Conservation (phyloP, 2,888 invertebrate species). For the Apamea sordens region DNA sequence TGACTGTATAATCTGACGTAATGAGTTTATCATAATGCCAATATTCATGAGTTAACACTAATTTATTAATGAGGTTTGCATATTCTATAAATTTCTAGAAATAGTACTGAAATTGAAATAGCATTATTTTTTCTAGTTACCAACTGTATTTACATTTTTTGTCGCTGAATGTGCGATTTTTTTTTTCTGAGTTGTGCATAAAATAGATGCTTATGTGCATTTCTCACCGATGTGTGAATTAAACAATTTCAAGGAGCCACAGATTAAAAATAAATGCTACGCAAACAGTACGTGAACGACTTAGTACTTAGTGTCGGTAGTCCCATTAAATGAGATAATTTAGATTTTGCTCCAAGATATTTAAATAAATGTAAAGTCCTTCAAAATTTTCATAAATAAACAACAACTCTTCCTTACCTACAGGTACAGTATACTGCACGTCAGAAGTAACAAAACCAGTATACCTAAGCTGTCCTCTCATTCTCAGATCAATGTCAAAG, state of each 20-base stretch:
- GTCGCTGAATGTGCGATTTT: not conserved
- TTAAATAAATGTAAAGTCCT: not conserved
- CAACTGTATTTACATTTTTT: not conserved
- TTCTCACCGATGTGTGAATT: not conserved
- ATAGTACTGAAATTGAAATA: not conserved
- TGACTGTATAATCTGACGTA: constrained; percentile 5
- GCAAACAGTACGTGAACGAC: not conserved
- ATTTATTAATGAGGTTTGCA: not conserved
- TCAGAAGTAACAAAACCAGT: not conserved
- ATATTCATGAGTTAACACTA: constrained; percentile 9
- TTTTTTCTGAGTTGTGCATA: not conserved
- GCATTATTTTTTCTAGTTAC: not conserved
- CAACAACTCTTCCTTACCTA: not conserved
- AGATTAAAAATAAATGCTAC: constrained; percentile 8
- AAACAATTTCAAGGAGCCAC: not conserved
- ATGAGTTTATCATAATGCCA: constrained; percentile 14
- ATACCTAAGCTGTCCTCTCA: not conserved
- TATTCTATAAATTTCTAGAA: not conserved
- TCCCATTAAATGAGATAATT: not conserved
- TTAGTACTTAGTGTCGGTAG: not conserved
- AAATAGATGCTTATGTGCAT: not conserved
- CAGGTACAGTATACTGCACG: not conserved
- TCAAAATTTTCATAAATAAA: not conserved
- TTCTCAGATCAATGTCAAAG: not conserved
- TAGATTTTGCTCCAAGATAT: not conserved